Percentiles rank a stretch among this genome's conserved stretches.
phyloP scores from a whole-genome alignment of 1,140 invertebrate genomes.

The Bombyx mori region ASM3026992v2 NC_085124.1:495501-496000 shows the following conservation, averaged over 20 bases:
- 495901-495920: slow-evolving; percentile 71
- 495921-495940: slow-evolving; percentile 73
- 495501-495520: too few relatives aligned
- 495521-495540: too few relatives aligned
- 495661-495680: too few relatives aligned
- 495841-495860: slow-evolving; percentile 81
- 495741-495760: neutral
- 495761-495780: neutral
- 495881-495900: slow-evolving; percentile 79
- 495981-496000: neutral
- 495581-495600: too few relatives aligned
- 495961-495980: slow-evolving; percentile 51
- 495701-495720: neutral
- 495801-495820: slow-evolving; percentile 1
- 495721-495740: neutral
- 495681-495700: neutral
- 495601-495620: too few relatives aligned
- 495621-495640: too few relatives aligned
- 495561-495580: slow-evolving; percentile 10
- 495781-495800: neutral
- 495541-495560: slow-evolving; percentile 20
- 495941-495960: slow-evolving; percentile 93
- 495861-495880: slow-evolving; percentile 79
- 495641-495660: too few relatives aligned
- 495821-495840: slow-evolving; percentile 74